Evolutionary conservation across 2,888 invertebrate genomes (phyloP).

Genomic region (Slavum lentiscoides): DNA sequence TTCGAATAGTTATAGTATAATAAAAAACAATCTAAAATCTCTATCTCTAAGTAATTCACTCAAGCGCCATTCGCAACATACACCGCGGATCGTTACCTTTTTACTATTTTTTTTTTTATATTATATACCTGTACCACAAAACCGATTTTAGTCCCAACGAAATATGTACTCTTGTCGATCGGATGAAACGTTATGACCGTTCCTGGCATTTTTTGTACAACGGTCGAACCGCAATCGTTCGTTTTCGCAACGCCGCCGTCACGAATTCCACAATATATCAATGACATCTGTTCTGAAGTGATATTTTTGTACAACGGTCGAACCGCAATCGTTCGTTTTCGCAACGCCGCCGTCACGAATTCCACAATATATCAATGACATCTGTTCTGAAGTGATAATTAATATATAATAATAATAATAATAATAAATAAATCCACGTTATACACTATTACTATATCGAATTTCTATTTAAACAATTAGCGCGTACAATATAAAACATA

Average conservation of each 20-base stretch:
- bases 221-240: not conserved
- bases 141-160: conserved; percentile 69
- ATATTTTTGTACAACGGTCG: no score
- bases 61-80: no score
- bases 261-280: conserved; percentile 34
- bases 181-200: conserved; percentile 63
- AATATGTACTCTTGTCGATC: conserved; percentile 67
- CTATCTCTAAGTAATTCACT: no score
- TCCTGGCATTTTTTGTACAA: conserved; percentile 42
- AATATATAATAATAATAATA: not conserved
- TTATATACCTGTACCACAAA: conserved; percentile 21
- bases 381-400: conserved; percentile 17
- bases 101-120: no score
- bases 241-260: not conserved
- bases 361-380: conserved; percentile 34
- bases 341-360: not conserved
- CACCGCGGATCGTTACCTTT: no score
- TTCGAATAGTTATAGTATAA: no score
- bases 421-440: no score
- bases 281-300: conserved; percentile 27
- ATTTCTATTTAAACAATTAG: no score
- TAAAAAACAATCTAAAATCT: no score
- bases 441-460: no score
- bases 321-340: not conserved
- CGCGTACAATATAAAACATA: no score